These are phyloP conservation scores for Lymantria dispar DNA, from an alignment of 2,888 invertebrate species.

Conservation along the genomic window DNA sequence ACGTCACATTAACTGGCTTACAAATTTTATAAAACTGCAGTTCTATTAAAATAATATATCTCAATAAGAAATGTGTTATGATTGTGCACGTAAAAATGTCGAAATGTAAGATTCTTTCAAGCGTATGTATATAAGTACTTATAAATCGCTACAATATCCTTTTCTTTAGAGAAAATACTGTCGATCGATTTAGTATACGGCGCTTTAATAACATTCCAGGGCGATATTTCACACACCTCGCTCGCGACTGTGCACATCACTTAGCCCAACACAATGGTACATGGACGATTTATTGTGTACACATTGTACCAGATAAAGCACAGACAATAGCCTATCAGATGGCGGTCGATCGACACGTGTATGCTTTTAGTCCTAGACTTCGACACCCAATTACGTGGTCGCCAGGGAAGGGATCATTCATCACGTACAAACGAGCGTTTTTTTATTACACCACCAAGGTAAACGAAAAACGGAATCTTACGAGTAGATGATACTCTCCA, in stretches of 20 bases:
- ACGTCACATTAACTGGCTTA: too few species aligned
- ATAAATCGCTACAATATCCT: conserved; percentile 41
- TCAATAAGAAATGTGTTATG: too few species aligned
- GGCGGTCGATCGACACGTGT: conserved; percentile 54
- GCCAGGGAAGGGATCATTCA: conserved; percentile 61
- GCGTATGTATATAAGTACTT: conserved; percentile 40
- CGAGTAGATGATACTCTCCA: conserved; percentile 47
- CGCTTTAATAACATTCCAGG: conserved; percentile 73
- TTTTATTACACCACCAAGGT: conserved; percentile 24
- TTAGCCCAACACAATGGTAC: conserved; percentile 60
- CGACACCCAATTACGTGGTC: conserved; percentile 75
- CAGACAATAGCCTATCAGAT: conserved; percentile 75
- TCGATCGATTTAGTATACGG: conserved; percentile 64
- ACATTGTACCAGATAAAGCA: conserved; percentile 64
- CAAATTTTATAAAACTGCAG: not conserved
- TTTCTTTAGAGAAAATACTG: conserved; percentile 52
- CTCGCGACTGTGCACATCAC: conserved; percentile 50
- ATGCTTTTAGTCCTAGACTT: conserved; percentile 51
- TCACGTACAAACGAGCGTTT: conserved; percentile 15
- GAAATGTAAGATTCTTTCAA: conserved; percentile 37
- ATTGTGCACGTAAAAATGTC: conserved; percentile 35
- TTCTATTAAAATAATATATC: not conserved
- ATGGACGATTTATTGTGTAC: conserved; percentile 75
- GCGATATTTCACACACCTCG: conserved; percentile 61
- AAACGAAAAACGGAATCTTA: conserved; percentile 45